A percentile compares a stretch with the other conserved stretches of the same genome.
Conservation (phyloP, 2,888 invertebrate genomes). For the Leucoma salicis region DNA sequence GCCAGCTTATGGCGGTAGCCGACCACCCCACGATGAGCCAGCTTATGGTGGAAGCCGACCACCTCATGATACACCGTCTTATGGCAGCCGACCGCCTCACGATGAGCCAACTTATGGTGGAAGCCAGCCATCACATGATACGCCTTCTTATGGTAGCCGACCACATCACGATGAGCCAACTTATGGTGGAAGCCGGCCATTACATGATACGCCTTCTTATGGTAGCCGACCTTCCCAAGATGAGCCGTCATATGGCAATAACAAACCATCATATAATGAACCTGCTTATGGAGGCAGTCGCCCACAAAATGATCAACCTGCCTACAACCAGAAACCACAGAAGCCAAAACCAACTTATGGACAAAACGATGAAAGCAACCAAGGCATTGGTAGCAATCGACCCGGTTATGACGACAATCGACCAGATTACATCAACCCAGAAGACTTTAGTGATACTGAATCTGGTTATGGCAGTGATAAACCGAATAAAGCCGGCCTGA, state of each 20-base stretch:
- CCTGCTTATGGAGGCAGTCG: not conserved
- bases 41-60: not conserved
- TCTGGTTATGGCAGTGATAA: conserved; percentile 21
- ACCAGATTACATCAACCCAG: conserved; percentile 21
- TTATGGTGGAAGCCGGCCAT: not conserved
- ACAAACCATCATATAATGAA: conserved; percentile 4
- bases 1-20: not conserved
- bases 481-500: conserved; percentile 34
- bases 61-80: not conserved
- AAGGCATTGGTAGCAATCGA: conserved; percentile 13
- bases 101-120: not conserved
- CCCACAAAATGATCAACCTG: not conserved
- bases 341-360: conserved; percentile 27
- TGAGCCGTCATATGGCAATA: conserved; percentile 7
- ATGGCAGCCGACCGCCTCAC: not conserved
- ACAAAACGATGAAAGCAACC: conserved; percentile 15
- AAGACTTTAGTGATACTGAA: conserved; percentile 8
- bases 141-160: not conserved
- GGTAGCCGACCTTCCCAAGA: not conserved
- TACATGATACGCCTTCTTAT: not conserved
- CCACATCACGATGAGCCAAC: not conserved
- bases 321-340: conserved; percentile 10
- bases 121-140: not conserved
- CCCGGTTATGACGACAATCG: conserved; percentile 21
- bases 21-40: not conserved